These are phyloP conservation scores for Tichodroma muraria DNA, from an alignment of 2,113 vertebrate genomes.

Conservation along the genomic window DNA sequence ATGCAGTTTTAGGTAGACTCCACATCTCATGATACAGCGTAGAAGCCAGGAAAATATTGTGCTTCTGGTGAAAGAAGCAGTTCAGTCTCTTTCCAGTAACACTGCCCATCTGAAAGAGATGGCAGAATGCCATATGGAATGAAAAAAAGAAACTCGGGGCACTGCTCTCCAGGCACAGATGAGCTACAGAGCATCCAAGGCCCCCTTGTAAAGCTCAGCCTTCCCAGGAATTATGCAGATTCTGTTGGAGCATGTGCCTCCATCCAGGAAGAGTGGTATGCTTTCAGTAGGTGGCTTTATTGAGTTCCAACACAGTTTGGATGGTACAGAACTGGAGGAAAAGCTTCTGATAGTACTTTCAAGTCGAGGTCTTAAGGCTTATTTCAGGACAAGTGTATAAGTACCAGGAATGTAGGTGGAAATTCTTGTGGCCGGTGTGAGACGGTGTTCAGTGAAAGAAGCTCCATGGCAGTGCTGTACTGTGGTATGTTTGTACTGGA, in stretches of 20 bases:
- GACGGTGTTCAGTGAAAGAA: not conserved
- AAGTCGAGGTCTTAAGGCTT: not conserved
- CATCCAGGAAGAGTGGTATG: fast-evolving
- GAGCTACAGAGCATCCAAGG: not conserved
- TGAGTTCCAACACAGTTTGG: not conserved
- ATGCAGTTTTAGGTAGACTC: not conserved
- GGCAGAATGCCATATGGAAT: not conserved
- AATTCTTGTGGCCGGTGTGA: fast-evolving
- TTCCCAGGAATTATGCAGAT: not conserved
- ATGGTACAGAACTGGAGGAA: not conserved
- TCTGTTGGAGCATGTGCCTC: not conserved
- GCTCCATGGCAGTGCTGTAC: not conserved
- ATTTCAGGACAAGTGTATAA: not conserved
- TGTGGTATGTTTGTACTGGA: not conserved
- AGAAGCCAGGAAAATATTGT: not conserved
- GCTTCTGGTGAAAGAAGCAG: not conserved
- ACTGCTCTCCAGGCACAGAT: not conserved
- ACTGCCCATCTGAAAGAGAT: not conserved
- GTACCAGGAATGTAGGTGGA: not conserved
- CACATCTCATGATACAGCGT: fast-evolving
- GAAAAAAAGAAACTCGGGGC: not conserved
- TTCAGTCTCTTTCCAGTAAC: not conserved
- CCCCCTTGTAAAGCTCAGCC: not conserved
- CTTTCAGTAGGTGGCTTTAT: not conserved
- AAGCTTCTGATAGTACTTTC: not conserved